These are phyloP conservation scores for Hypothenemus hampei DNA, from an alignment of 1,140 invertebrate genomes.

Conservation along the genomic window DNA sequence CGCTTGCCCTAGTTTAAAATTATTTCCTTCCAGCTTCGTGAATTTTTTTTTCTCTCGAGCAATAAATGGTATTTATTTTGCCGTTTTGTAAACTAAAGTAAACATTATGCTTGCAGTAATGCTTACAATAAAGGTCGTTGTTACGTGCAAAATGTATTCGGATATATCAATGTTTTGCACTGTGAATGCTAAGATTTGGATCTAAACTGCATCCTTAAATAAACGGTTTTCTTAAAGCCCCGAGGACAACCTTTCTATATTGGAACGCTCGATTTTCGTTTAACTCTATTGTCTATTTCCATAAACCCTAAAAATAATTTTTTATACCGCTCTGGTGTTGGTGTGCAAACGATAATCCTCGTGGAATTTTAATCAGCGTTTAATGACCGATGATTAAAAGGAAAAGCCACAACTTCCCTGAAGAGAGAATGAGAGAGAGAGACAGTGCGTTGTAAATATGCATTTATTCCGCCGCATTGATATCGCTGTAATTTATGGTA, in stretches of 20 bases:
- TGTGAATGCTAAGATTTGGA: constrained; percentile 13
- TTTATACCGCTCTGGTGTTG: constrained; percentile 7
- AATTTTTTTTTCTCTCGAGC: background rate
- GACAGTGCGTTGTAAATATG: constrained; percentile 36
- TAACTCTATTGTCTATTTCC: no score
- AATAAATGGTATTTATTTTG: constrained; percentile 5
- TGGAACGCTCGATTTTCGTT: no score
- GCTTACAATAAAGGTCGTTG: constrained; percentile 12
- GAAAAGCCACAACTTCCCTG: constrained; percentile 15
- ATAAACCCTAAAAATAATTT: constrained; percentile 1
- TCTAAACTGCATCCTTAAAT: constrained; percentile 20
- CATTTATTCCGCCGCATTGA: constrained; percentile 38
- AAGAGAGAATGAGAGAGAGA: constrained; percentile 19
- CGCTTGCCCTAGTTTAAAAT: constrained; percentile 9
- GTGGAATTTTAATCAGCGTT: constrained; percentile 34
- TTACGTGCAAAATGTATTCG: constrained; percentile 12
- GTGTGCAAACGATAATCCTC: constrained; percentile 16
- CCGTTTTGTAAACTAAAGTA: constrained; percentile 4
- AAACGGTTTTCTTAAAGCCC: constrained; percentile 17
- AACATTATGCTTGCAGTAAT: constrained; percentile 11
- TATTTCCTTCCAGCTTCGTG: background rate
- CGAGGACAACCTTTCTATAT: constrained; percentile 14
- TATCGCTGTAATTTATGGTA: constrained; percentile 37
- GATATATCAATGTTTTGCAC: constrained; percentile 21
- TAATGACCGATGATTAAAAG: constrained; percentile 32